Percentiles rank a stretch among this genome's conserved stretches.
phyloP scores from a whole-genome alignment of 2,113 vertebrate genomes.

The Grammomys dolichurus region DNA sequence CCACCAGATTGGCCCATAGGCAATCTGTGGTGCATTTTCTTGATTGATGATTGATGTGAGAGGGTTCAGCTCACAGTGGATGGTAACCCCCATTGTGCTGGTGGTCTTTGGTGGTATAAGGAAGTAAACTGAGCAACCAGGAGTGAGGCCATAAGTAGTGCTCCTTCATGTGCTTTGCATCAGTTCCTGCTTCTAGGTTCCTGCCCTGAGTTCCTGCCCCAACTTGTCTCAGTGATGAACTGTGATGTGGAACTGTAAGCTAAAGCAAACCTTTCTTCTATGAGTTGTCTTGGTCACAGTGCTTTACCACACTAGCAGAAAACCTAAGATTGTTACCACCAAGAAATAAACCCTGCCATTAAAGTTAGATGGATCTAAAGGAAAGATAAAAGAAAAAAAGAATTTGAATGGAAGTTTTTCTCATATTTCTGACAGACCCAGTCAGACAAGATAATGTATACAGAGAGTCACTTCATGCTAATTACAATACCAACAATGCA shows the following conservation, averaged over 20 bases:
- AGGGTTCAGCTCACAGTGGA: not conserved
- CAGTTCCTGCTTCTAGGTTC: not conserved
- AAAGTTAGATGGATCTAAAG: not conserved
- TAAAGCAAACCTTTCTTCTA: not conserved
- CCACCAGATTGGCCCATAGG: not conserved
- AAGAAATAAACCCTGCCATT: not conserved
- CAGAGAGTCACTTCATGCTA: not conserved
- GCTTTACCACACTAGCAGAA: not conserved
- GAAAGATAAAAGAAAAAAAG: not conserved
- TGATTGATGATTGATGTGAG: not conserved
- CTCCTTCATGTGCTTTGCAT: not conserved
- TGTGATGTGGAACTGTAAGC: not conserved
- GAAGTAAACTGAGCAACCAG: not conserved
- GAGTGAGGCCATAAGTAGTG: not conserved
- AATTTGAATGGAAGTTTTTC: not conserved
- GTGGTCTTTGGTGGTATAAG: not conserved
- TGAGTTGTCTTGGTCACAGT: not conserved
- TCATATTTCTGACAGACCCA: not conserved
- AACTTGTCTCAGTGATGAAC: not conserved
- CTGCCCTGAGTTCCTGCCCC: not conserved
- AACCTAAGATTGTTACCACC: not conserved
- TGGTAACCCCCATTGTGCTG: not conserved
- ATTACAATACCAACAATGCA: not conserved
- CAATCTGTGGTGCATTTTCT: not conserved
- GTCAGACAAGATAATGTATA: not conserved